phyloP scores from a whole-genome alignment of 2,888 invertebrate genomes.

The Ommatoiulus sabulosus region DNA sequence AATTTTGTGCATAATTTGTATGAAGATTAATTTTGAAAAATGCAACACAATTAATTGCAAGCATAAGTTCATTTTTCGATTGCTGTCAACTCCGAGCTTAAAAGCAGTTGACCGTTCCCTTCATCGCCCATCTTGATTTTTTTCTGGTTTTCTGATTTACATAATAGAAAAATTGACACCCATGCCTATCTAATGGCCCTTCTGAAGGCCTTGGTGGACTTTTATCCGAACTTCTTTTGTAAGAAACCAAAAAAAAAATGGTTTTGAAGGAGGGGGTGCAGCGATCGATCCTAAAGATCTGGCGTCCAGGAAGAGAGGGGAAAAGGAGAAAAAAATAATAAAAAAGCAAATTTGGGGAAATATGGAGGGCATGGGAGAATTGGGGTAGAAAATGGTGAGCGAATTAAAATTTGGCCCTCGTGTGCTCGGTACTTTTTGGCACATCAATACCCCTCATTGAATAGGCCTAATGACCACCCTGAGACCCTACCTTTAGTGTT shows the following conservation, averaged over 20 bases:
- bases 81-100: too few species aligned
- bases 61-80: too few species aligned
- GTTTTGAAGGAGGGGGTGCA: slow-evolving; percentile 12
- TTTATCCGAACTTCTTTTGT: slow-evolving; percentile 20
- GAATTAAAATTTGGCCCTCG: slow-evolving; percentile 9
- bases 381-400: slow-evolving; percentile 9
- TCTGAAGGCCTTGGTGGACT: not conserved
- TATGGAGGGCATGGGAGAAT: slow-evolving; percentile 28
- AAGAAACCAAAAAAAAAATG: not conserved
- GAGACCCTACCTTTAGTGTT: slow-evolving; percentile 26
- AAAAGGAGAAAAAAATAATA: slow-evolving; percentile 1
- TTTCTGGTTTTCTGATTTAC: not conserved
- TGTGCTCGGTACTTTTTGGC: slow-evolving; percentile 16
- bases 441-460: slow-evolving; percentile 40
- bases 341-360: slow-evolving; percentile 36
- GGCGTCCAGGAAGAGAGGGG: not conserved
- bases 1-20: too few species aligned
- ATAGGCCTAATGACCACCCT: slow-evolving; percentile 11
- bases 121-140: not conserved
- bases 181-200: not conserved
- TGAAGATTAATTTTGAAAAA: too few species aligned
- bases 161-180: slow-evolving; percentile 17
- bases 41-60: too few species aligned
- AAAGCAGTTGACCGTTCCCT: not conserved
- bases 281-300: not conserved